These are phyloP conservation scores for Centropus unirufus DNA, from an alignment of 2,113 vertebrate species.

Conservation along the genomic window DNA sequence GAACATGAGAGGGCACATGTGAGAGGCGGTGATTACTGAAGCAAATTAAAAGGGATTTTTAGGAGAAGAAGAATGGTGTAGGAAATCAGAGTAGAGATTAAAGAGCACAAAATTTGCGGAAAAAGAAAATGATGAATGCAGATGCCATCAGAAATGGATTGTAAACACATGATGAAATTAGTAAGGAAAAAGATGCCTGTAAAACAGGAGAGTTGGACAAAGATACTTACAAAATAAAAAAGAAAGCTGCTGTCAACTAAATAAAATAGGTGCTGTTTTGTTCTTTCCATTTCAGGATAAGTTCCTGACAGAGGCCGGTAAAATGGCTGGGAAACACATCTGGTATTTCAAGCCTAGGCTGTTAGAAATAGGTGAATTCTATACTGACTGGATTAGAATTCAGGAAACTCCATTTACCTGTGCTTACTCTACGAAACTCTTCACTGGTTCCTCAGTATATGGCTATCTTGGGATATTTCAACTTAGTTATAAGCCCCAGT, in stretches of 20 bases:
- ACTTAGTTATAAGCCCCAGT: neutral
- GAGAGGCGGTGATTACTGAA: neutral
- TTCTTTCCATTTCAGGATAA: neutral
- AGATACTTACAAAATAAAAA: neutral
- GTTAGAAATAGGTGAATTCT: neutral
- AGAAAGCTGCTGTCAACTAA: neutral
- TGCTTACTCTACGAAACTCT: neutral
- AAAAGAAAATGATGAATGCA: neutral
- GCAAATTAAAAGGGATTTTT: slow-evolving; percentile 11
- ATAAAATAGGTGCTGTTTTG: neutral
- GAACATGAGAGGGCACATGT: fast-evolving
- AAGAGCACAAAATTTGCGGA: neutral
- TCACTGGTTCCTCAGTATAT: neutral
- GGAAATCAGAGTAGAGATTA: neutral
- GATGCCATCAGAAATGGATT: neutral
- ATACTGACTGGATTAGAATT: neutral
- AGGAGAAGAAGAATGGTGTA: neutral
- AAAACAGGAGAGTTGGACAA: neutral
- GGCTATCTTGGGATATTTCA: neutral
- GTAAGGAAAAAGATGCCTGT: neutral
- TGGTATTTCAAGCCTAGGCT: neutral
- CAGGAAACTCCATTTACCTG: neutral
- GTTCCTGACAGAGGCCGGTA: neutral
- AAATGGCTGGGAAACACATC: neutral
- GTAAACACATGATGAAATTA: neutral